phyloP scores from a whole-genome alignment of 2,888 invertebrate genomes.

The Drosophila subquinaria region DNA sequence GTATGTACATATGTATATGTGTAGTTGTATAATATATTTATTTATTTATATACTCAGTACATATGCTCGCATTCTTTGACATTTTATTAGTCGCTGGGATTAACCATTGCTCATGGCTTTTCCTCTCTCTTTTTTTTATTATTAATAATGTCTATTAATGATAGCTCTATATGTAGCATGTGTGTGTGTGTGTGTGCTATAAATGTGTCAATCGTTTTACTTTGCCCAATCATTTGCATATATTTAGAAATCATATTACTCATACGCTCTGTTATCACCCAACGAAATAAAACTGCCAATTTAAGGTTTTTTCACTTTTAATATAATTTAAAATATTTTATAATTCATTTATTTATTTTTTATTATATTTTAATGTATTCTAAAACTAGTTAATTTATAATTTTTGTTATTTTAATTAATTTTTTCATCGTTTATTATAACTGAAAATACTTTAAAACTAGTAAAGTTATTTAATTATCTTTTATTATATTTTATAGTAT shows the following conservation, averaged over 20 bases:
- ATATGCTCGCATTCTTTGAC: conserved; percentile 44
- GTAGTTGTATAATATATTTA: conserved; percentile 43
- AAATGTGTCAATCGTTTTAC: conserved; percentile 19
- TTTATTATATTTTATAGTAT: too few relatives aligned
- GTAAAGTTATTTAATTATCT: neutral
- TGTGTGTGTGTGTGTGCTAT: neutral
- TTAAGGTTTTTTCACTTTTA: too few relatives aligned
- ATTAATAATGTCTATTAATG: conserved; percentile 26
- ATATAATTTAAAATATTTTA: too few relatives aligned
- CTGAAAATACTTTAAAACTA: neutral
- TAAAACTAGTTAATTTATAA: neutral
- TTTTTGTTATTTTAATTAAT: neutral
- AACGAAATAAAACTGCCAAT: too few relatives aligned
- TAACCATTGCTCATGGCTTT: conserved; percentile 56
- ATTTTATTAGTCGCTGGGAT: conserved; percentile 58
- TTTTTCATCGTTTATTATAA: too few relatives aligned
- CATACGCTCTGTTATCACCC: conserved; percentile 39
- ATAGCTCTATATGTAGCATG: neutral
- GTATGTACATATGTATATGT: neutral
- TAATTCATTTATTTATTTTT: neutral
- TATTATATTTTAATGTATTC: neutral
- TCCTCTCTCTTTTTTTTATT: conserved; percentile 2
- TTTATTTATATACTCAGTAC: conserved; percentile 34
- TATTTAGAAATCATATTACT: conserved; percentile 25
- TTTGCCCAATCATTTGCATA: conserved; percentile 6